These are phyloP conservation scores for Eleginops maclovinus DNA, from an alignment of 2,113 vertebrate genomes.

Conservation along the genomic window DNA sequence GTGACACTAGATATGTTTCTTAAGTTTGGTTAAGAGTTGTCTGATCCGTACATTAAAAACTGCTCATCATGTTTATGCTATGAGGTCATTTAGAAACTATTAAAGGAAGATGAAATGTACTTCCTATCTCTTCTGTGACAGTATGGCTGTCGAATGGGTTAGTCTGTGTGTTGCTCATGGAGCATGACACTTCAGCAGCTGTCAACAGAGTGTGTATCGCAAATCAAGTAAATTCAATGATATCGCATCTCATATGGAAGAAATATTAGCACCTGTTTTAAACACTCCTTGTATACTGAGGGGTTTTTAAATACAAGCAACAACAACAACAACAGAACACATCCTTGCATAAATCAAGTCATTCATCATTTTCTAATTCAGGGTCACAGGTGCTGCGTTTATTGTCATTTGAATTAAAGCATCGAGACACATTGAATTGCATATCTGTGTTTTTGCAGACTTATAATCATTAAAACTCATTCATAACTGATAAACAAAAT, in stretches of 20 bases:
- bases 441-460: not conserved
- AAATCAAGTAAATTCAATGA: conserved; percentile 67
- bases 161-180: conserved; percentile 58
- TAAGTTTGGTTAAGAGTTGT: conserved; percentile 12
- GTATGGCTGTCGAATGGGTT: conserved; percentile 49
- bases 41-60: conserved; percentile 26
- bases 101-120: conserved; percentile 52
- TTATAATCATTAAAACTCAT: conserved; percentile 28
- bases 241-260: conserved; percentile 53
- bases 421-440: not conserved
- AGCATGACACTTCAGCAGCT: conserved; percentile 57
- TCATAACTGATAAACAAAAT: conserved; percentile 31
- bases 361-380: not conserved
- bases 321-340: conserved; percentile 15
- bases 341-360: conserved; percentile 29
- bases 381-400: conserved; percentile 11
- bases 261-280: conserved; percentile 43
- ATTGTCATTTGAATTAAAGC: conserved; percentile 23
- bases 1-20: conserved; percentile 5
- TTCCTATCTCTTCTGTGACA: conserved; percentile 47
- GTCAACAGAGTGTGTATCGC: conserved; percentile 54
- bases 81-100: conserved; percentile 50
- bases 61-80: conserved; percentile 35
- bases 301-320: conserved; percentile 9
- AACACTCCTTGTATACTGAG: conserved; percentile 17